phyloP scores from a whole-genome alignment of 2,113 vertebrate species.

The Dasyurus viverrinus region DNA sequence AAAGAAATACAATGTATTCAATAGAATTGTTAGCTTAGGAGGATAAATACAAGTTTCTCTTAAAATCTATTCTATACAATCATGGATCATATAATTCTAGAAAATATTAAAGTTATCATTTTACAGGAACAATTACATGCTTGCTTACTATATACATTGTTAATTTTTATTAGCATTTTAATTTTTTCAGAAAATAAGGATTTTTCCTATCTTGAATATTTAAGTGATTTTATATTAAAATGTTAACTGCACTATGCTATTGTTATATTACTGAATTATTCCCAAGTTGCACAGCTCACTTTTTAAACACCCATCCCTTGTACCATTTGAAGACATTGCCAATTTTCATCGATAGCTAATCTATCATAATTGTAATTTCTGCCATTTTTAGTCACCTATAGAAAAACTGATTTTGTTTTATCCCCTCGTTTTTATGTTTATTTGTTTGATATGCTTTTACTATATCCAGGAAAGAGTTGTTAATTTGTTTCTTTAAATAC shows the following conservation, averaged over 20 bases:
- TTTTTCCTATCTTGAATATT: background rate
- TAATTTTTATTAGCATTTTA: background rate
- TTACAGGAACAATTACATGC: background rate
- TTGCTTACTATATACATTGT: background rate
- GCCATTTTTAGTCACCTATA: background rate
- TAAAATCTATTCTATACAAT: background rate
- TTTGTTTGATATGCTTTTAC: background rate
- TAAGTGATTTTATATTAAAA: background rate
- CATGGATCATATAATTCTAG: background rate
- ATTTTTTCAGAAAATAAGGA: background rate
- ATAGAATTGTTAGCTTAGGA: background rate
- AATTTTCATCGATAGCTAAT: background rate
- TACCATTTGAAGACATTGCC: too few relatives aligned
- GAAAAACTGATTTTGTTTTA: background rate
- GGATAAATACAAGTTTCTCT: constrained; percentile 1
- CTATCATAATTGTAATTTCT: background rate
- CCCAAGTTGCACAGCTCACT: background rate
- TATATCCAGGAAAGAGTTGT: background rate
- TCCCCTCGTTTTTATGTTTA: background rate
- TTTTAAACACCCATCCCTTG: background rate
- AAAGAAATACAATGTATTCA: background rate
- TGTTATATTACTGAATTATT: background rate
- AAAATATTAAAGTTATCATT: background rate
- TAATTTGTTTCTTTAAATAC: background rate
- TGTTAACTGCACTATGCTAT: background rate